phyloP scores from a whole-genome alignment of 2,113 vertebrate genomes.

The Panthera tigris region DNA sequence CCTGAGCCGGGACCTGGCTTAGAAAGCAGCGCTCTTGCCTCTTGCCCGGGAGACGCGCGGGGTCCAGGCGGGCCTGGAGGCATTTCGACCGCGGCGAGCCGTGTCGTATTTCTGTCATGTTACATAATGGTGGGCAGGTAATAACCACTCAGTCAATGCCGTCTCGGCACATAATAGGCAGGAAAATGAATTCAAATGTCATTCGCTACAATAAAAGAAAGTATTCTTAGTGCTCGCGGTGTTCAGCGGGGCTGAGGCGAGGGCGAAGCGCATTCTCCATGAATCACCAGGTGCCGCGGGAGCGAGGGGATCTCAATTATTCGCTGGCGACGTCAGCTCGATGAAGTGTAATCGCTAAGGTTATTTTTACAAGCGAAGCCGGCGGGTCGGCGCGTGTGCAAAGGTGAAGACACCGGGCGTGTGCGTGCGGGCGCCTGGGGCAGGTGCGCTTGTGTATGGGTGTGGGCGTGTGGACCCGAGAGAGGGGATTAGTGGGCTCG shows the following conservation, averaged over 20 bases:
- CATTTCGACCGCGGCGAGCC: not conserved
- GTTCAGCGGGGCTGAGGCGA: not conserved
- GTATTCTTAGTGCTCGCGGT: not conserved
- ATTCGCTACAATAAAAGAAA: conserved; percentile 43
- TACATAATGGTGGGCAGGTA: conserved; percentile 4
- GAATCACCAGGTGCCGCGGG: not conserved
- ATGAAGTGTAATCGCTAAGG: not conserved
- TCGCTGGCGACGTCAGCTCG: not conserved
- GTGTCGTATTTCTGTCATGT: not conserved
- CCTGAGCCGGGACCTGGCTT: not conserved
- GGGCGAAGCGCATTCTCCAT: not conserved
- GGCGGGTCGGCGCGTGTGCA: not conserved
- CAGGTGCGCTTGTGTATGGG: rapidly evolving
- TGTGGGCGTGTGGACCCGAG: rapidly evolving
- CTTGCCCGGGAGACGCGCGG: rapidly evolving
- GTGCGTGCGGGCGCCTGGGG: not conserved
- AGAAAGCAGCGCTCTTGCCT: rapidly evolving
- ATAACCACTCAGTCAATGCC: not conserved
- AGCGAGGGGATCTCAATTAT: not conserved
- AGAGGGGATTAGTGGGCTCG: not conserved
- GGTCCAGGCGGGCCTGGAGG: not conserved
- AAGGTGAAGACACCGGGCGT: not conserved
- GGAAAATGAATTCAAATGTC: conserved; percentile 64
- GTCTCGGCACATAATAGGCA: not conserved
- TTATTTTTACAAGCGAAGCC: not conserved